Evolutionary conservation across 1,140 invertebrate species (phyloP), one percentile per base, ranked within the genome.

Genomic region (Chironomus tepperi): DNA sequence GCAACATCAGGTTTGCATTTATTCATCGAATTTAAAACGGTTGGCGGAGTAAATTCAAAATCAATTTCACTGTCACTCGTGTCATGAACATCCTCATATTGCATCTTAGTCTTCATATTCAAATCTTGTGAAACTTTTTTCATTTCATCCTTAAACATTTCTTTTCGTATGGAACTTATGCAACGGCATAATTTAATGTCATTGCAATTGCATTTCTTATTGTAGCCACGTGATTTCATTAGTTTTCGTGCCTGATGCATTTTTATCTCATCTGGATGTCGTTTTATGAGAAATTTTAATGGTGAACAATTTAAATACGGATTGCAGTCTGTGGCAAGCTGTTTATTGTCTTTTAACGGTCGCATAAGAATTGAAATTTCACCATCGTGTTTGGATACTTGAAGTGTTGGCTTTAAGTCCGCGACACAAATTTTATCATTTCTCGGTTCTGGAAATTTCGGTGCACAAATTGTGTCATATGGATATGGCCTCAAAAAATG

Each of bases 81-180:
- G 9, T 18, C 18, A 70, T 70, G 19, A 18, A 70, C 9, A 16
- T 70, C 65, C 16, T 18, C 65, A 19, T 18, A 21, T 10, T 19
- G 16, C 16, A 70, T 9, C 10, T 70, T 16, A 18, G n/a, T 70
- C 6, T 18, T 19, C 7, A 70, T 3, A 10, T 8, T 8, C 16
- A 70, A 8, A 10, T 70, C 65, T 21, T 7, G n/a, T 70, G 65
- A 70, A 70, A 70, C 65, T 70, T 70, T 70, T 16, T 70, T 70
- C 6, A 70, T 9, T 70, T 18, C 65, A 18, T 19, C 19, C 19
- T 70, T 9, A 1, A 70, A 16, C 16, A 70, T 18, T 18, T 18
- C 5, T 21, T 70, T 70, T 10, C 18, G 9, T 19, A 3, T 18
- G 9, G 9, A 6, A 16, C 19, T 21, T 16, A 70, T 70, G 16